Percentiles rank a stretch among this genome's conserved stretches.
phyloP scores from a whole-genome alignment of 2,888 invertebrate genomes.

The Lamproptera curius region DNA sequence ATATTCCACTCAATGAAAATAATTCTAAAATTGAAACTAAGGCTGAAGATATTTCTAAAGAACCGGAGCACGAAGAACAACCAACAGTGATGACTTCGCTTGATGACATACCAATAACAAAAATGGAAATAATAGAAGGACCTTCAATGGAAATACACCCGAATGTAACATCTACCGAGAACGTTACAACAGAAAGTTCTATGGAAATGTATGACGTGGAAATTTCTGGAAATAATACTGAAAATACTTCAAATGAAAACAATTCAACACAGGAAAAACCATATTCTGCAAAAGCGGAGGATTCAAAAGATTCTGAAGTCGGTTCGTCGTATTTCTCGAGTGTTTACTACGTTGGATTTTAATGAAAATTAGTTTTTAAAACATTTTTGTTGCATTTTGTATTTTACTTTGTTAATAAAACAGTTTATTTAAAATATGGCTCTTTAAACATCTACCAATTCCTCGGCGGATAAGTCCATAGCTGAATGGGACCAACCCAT shows the following conservation, averaged over 20 bases:
- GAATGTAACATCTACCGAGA: conserved; percentile 31
- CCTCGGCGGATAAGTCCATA: no score
- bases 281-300: conserved; percentile 32
- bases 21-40: neutral
- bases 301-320: conserved; percentile 50
- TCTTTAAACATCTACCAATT: no score
- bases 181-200: conserved; percentile 22
- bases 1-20: conserved; percentile 12
- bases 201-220: conserved; percentile 26
- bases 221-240: conserved; percentile 28
- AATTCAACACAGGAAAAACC: conserved; percentile 28
- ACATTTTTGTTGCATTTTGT: neutral
- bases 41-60: conserved; percentile 8
- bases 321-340: conserved; percentile 66
- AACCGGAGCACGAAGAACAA: neutral
- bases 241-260: conserved; percentile 23
- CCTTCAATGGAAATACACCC: conserved; percentile 36
- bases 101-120: conserved; percentile 25
- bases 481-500: no score
- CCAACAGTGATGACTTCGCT: neutral
- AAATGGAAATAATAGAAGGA: conserved; percentile 33
- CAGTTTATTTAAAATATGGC: neutral
- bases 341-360: conserved; percentile 53
- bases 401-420: neutral
- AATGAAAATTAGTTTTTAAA: conserved; percentile 19